phyloP scores from a whole-genome alignment of 2,113 vertebrate genomes.

The Gnathonemus echidnorhynchus region DNA sequence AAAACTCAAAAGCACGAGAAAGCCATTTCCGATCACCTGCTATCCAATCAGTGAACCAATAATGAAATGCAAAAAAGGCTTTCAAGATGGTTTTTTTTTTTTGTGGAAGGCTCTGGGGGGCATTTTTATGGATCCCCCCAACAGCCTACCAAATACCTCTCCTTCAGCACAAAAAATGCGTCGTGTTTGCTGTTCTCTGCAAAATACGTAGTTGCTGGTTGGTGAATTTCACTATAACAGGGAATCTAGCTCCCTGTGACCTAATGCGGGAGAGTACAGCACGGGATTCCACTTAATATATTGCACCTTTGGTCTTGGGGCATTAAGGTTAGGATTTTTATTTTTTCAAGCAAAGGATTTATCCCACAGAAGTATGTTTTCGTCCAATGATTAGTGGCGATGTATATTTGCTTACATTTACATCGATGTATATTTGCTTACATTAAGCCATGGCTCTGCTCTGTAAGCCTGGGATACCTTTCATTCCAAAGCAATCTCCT shows the following conservation, averaged over 20 bases:
- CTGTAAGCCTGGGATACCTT: neutral
- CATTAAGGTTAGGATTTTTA: neutral
- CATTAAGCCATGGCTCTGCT: neutral
- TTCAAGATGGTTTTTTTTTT: neutral
- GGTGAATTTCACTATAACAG: neutral
- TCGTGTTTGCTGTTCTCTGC: neutral
- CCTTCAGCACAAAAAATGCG: neutral
- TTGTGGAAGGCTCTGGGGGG: neutral
- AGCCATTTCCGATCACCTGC: neutral
- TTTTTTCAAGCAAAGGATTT: slow-evolving; percentile 17
- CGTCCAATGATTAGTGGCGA: neutral
- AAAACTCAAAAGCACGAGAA: neutral
- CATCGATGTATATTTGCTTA: neutral
- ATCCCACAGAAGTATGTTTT: neutral
- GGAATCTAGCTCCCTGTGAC: neutral
- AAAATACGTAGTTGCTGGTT: neutral
- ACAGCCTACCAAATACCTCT: neutral
- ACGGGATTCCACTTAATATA: slow-evolving; percentile 24
- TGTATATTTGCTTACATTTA: neutral
- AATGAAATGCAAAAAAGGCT: neutral
- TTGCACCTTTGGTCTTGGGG: slow-evolving; percentile 35
- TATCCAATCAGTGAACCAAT: neutral
- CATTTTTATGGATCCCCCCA: neutral
- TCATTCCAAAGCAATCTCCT: neutral
- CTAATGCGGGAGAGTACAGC: neutral